Evolutionary conservation across 2,888 invertebrate species (phyloP).

Genomic region (Xylocampa areola): DNA sequence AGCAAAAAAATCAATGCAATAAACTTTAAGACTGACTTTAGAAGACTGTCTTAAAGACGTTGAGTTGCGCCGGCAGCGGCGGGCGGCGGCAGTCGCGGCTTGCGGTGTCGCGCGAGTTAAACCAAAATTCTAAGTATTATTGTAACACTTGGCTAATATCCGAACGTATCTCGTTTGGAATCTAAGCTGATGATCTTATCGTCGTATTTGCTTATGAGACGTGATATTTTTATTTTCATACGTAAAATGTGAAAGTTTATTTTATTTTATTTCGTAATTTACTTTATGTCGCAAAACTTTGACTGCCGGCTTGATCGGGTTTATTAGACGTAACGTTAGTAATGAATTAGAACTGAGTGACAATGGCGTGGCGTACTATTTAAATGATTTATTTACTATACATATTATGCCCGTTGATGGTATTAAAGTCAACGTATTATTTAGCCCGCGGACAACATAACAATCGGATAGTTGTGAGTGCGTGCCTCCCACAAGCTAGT

Average conservation of each 20-base stretch:
- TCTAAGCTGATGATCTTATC: slow-evolving; percentile 56
- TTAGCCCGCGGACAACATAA: slow-evolving; percentile 18
- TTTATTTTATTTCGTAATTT: slow-evolving; percentile 51
- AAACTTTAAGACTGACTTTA: slow-evolving; percentile 89
- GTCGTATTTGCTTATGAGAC: slow-evolving; percentile 59
- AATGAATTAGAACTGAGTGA: slow-evolving; percentile 48
- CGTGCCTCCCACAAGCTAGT: slow-evolving; percentile 20
- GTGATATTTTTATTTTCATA: slow-evolving; percentile 70
- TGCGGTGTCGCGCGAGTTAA: slow-evolving; percentile 62
- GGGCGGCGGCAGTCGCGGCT: slow-evolving; percentile 42
- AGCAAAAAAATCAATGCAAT: slow-evolving; percentile 87
- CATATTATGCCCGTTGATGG: slow-evolving; percentile 35
- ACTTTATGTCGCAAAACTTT: slow-evolving; percentile 45
- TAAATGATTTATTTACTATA: slow-evolving; percentile 50
- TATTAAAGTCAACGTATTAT: slow-evolving; percentile 11
- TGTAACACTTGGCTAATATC: slow-evolving; percentile 52
- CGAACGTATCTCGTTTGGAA: slow-evolving; percentile 48
- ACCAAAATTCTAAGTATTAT: slow-evolving; percentile 75
- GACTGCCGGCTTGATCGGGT: slow-evolving; percentile 59
- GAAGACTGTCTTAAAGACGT: slow-evolving; percentile 88
- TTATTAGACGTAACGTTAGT: slow-evolving; percentile 46
- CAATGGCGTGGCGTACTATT: slow-evolving; percentile 34
- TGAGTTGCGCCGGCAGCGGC: slow-evolving; percentile 58
- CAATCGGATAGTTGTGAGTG: slow-evolving; percentile 32
- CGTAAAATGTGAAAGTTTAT: slow-evolving; percentile 67